Percentiles rank a stretch among this genome's conserved stretches.
These are phyloP conservation scores for Crypturellus tataupa DNA, from an alignment of 2,797 vertebrate species.

Conservation along the genomic window DNA sequence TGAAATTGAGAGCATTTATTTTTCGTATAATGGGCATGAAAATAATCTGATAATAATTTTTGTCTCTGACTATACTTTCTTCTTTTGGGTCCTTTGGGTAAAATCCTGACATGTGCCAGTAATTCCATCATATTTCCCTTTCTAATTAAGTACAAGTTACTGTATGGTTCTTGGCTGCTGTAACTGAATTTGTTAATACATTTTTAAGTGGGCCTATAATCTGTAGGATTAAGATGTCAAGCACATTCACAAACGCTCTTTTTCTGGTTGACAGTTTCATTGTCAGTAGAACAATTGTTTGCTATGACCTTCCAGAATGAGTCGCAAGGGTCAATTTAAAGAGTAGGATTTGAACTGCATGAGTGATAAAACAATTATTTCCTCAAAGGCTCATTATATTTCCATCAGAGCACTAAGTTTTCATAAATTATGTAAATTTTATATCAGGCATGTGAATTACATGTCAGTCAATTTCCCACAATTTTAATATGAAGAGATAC, in stretches of 20 bases:
- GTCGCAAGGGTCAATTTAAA: slow-evolving; percentile 40
- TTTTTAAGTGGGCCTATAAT: not conserved
- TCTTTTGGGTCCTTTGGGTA: not conserved
- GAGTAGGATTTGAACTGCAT: slow-evolving; percentile 6
- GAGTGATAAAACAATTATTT: slow-evolving; percentile 42
- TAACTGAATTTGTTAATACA: not conserved
- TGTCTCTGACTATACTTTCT: not conserved
- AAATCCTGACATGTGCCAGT: not conserved
- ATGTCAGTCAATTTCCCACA: not conserved
- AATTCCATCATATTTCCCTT: not conserved
- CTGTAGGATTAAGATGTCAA: slow-evolving; percentile 29
- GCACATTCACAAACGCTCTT: not conserved
- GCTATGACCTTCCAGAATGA: slow-evolving; percentile 11
- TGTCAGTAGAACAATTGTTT: slow-evolving; percentile 59
- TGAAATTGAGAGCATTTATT: not conserved
- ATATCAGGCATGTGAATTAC: not conserved
- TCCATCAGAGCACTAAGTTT: slow-evolving; percentile 35
- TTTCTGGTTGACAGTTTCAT: not conserved
- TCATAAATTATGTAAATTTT: slow-evolving; percentile 41
- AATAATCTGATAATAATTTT: not conserved
- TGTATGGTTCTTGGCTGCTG: not conserved
- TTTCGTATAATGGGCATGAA: not conserved
- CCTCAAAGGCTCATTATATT: slow-evolving; percentile 26
- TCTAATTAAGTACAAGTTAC: not conserved
- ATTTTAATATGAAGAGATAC: not conserved